These are phyloP conservation scores for Itoplectis maculator DNA, from an alignment of 2,888 invertebrate species.

Conservation along the genomic window DNA sequence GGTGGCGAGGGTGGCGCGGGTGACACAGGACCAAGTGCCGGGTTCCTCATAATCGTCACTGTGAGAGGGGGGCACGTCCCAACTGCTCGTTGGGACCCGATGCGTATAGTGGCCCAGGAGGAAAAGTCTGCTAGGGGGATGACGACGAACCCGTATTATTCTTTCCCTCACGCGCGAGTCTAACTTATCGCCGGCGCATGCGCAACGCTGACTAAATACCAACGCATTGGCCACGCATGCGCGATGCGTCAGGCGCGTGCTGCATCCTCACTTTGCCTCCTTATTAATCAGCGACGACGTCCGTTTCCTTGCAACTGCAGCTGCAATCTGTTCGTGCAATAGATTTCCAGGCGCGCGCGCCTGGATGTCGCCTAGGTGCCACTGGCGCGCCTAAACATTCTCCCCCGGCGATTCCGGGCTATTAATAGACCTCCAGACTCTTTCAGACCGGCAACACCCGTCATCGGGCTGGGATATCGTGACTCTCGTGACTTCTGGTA, in stretches of 20 bases:
- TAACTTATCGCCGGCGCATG: too few species aligned
- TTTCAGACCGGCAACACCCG: slow-evolving; percentile 54
- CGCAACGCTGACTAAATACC: too few species aligned
- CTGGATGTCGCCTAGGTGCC: slow-evolving; percentile 44
- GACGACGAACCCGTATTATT: background rate
- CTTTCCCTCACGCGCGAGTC: slow-evolving; percentile 6
- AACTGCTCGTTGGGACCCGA: slow-evolving; percentile 1
- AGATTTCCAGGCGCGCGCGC: slow-evolving; percentile 31
- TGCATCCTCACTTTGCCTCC: slow-evolving; percentile 58
- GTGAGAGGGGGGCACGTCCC: slow-evolving; percentile 12
- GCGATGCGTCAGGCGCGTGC: slow-evolving; percentile 59
- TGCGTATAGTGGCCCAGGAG: slow-evolving; percentile 1
- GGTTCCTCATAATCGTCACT: slow-evolving; percentile 28
- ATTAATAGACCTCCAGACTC: slow-evolving; percentile 57
- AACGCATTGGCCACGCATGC: too few species aligned
- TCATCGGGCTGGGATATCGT: slow-evolving; percentile 28
- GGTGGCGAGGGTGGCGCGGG: too few species aligned
- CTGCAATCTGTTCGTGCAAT: slow-evolving; percentile 42
- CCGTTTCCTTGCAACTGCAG: slow-evolving; percentile 74
- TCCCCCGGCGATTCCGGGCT: slow-evolving; percentile 44
- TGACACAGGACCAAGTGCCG: slow-evolving; percentile 2
- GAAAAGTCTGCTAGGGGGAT: slow-evolving; percentile 19
- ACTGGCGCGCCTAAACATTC: slow-evolving; percentile 40
- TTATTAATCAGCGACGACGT: slow-evolving; percentile 75
- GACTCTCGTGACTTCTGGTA: slow-evolving; percentile 45